Percentiles rank a stretch among this genome's conserved stretches.
Evolutionary conservation across 1,140 invertebrate species (phyloP).

Genomic region (Phymastichus coffea): DNA sequence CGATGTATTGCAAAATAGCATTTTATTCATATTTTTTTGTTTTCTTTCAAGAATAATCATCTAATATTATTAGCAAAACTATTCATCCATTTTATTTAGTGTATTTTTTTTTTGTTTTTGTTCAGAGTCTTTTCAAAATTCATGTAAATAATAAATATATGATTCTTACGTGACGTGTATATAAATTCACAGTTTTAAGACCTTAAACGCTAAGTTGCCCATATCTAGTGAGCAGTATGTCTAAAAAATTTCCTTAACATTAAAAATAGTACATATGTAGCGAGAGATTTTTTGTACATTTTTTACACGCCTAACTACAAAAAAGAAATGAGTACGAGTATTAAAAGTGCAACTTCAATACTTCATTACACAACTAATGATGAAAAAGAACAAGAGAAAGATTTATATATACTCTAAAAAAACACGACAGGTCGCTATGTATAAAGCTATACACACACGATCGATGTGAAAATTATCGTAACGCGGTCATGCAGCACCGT

Average conservation of each 20-base stretch:
- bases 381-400: too few species aligned
- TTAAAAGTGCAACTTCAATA: slow-evolving; percentile 18
- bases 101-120: too few species aligned
- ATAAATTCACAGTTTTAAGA: too few species aligned
- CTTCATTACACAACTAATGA: slow-evolving; percentile 8
- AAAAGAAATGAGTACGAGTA: slow-evolving; percentile 25
- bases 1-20: slow-evolving; percentile 2
- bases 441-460: too few species aligned
- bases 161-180: slow-evolving; percentile 3
- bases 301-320: slow-evolving; percentile 18
- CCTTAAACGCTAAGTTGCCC: neutral
- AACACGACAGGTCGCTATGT: too few species aligned
- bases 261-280: slow-evolving; percentile 9
- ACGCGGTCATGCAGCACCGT: too few species aligned
- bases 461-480: too few species aligned
- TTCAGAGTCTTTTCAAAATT: neutral
- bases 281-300: slow-evolving; percentile 24
- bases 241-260: slow-evolving; percentile 16
- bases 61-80: neutral
- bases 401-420: too few species aligned
- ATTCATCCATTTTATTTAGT: neutral
- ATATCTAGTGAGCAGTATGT: slow-evolving; percentile 9
- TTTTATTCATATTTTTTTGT: neutral
- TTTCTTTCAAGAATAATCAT: neutral
- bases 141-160: slow-evolving; percentile 7